Conservation (phyloP, 2,113 vertebrate genomes). For the Bostrychus sinensis region DNA sequence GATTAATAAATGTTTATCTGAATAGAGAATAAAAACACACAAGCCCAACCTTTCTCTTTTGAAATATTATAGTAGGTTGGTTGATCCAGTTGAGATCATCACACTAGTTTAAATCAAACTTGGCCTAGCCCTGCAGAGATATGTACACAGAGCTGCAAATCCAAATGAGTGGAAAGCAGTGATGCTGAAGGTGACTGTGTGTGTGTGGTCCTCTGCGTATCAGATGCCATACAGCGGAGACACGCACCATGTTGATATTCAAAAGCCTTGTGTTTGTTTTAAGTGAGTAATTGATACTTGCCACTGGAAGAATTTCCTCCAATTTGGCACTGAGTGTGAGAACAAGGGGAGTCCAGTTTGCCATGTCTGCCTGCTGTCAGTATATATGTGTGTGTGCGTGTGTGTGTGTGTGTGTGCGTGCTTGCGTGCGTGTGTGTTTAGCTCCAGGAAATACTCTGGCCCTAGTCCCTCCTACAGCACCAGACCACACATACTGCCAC, state of each 20-base stretch:
- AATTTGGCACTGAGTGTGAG: constrained; percentile 79
- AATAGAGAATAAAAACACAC: neutral
- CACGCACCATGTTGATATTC: constrained; percentile 69
- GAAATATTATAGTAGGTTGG: neutral
- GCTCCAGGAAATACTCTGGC: constrained; percentile 52
- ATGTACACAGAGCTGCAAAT: neutral
- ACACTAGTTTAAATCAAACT: neutral
- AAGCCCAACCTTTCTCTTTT: neutral
- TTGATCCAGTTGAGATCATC: neutral
- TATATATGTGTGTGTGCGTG: constrained; percentile 66
- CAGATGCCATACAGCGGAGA: constrained; percentile 58
- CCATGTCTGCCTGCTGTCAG: constrained; percentile 70
- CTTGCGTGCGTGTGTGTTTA: constrained; percentile 49
- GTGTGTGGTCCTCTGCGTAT: constrained; percentile 72
- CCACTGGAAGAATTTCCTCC: constrained; percentile 82
- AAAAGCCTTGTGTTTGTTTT: constrained; percentile 74
- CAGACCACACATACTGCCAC: constrained; percentile 80
- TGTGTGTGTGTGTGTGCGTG: constrained; percentile 62
- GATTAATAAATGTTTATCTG: neutral
- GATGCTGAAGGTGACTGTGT: constrained; percentile 60
- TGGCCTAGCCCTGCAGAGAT: neutral
- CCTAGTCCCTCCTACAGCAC: constrained; percentile 63
- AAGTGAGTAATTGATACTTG: constrained; percentile 80
- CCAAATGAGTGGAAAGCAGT: constrained; percentile 35
- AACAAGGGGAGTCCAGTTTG: constrained; percentile 70